Conservation (phyloP, 2,113 vertebrate genomes). For the Prionailurus viverrinus region DNA sequence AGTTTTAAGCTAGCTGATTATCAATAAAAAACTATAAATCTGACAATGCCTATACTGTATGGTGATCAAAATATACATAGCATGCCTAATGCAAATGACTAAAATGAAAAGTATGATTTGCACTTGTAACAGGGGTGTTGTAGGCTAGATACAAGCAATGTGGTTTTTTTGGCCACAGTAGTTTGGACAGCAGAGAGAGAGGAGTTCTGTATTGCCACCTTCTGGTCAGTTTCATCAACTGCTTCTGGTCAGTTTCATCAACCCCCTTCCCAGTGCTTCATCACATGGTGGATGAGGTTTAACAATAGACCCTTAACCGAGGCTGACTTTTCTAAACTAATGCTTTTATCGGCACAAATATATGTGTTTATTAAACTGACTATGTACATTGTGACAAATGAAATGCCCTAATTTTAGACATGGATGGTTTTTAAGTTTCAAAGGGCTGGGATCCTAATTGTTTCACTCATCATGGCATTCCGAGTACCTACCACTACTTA, state of each 20-base stretch:
- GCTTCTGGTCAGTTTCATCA: slow-evolving; percentile 25
- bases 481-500: neutral
- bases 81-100: neutral
- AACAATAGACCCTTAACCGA: neutral
- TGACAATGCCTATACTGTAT: neutral
- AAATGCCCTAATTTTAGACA: neutral
- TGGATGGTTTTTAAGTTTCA: neutral
- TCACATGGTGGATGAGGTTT: neutral
- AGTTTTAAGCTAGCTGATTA: neutral
- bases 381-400: neutral
- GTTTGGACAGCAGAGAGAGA: neutral
- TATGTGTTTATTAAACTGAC: neutral
- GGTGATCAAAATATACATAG: neutral
- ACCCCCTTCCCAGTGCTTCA: neutral
- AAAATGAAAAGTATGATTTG: neutral
- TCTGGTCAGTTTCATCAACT: slow-evolving; percentile 19
- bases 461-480: neutral
- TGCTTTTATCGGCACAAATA: neutral
- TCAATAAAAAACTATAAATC: neutral
- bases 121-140: too few species aligned
- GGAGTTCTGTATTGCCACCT: slow-evolving; percentile 31
- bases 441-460: neutral
- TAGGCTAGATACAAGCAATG: neutral
- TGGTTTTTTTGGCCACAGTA: neutral
- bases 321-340: neutral